Conservation (phyloP, 2,888 invertebrate genomes). For the Dynastes grantii region DNA sequence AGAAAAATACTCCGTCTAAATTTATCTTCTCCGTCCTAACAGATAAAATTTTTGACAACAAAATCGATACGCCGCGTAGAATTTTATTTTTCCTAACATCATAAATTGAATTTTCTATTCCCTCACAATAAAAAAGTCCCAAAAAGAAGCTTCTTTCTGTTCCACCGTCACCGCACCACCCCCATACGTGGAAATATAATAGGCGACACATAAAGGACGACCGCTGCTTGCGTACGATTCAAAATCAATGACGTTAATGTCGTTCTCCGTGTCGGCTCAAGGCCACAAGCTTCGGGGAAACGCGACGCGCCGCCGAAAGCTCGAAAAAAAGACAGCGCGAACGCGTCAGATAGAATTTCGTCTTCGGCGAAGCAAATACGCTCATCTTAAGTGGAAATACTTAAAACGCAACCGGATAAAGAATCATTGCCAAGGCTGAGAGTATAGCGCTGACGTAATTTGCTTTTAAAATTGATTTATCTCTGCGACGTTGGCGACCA, state of each 20-base stretch:
- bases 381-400: not conserved
- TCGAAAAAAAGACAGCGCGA: not conserved
- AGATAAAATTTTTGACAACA: no score
- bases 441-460: not conserved
- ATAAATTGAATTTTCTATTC: no score
- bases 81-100: no score
- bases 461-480: slow-evolving; percentile 1
- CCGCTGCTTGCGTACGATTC: not conserved
- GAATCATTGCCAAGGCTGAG: not conserved
- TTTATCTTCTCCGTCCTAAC: no score
- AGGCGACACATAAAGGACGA: not conserved
- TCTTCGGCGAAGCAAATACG: not conserved
- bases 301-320: not conserved
- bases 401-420: slow-evolving; percentile 3
- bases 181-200: slow-evolving; percentile 1
- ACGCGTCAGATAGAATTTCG: not conserved
- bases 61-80: no score
- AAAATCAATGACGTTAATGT: slow-evolving; percentile 12
- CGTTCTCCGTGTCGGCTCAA: not conserved
- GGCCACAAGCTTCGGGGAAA: no score
- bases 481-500: not conserved
- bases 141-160: no score
- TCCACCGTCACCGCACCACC: no score
- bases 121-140: no score
- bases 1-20: no score